phyloP scores from a whole-genome alignment of 2,113 vertebrate genomes.

The Atlantisia rogersi region DNA sequence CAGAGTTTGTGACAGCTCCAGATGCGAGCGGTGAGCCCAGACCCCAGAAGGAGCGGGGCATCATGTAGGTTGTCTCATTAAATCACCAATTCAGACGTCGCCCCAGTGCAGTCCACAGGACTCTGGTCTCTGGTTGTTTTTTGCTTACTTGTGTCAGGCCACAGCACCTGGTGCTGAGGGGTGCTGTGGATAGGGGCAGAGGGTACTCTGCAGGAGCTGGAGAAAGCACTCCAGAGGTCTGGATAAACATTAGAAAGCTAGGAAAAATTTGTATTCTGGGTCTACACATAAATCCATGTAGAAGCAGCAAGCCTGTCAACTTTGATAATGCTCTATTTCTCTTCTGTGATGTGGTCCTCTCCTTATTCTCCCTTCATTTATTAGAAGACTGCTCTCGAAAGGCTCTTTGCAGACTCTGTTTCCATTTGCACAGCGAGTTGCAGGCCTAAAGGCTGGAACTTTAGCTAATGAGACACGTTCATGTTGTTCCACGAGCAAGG shows the following conservation, averaged over 20 bases:
- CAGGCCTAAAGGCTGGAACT: conserved; percentile 1
- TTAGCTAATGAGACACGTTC: neutral
- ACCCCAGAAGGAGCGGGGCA: neutral
- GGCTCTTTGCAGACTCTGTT: neutral
- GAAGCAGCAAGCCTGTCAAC: neutral
- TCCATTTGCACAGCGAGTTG: neutral
- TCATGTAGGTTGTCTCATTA: neutral
- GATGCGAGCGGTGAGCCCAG: neutral
- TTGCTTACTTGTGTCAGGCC: neutral
- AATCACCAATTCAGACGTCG: neutral
- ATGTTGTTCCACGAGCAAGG: neutral
- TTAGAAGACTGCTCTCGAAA: neutral
- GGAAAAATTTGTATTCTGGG: neutral
- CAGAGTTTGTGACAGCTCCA: neutral
- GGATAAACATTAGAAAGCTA: neutral
- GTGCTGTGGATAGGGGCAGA: neutral
- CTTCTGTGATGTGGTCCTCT: neutral
- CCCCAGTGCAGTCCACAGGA: neutral
- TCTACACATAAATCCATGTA: neutral
- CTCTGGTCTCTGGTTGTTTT: neutral
- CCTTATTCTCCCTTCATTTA: neutral
- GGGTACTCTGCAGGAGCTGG: neutral
- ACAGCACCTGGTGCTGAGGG: neutral
- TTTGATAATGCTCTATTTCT: neutral
- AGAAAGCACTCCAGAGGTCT: neutral